Percentiles rank a stretch among this genome's conserved stretches.
Evolutionary conservation across 2,797 vertebrate species (phyloP).

Genomic region (Morelia viridis): DNA sequence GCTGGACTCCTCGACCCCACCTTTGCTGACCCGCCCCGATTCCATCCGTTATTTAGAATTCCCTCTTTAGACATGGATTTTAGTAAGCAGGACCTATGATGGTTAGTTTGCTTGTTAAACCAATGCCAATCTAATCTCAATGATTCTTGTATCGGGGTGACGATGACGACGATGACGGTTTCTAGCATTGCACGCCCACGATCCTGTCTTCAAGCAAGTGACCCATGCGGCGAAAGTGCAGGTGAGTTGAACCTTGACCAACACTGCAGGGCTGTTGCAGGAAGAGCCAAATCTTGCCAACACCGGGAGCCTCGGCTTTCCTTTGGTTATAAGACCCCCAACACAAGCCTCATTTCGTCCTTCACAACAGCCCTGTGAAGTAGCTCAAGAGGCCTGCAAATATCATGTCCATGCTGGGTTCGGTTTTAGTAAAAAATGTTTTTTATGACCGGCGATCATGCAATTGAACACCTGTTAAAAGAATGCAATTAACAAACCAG

Average conservation of each 20-base stretch:
- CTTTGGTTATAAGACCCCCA: neutral
- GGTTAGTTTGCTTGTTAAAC: neutral
- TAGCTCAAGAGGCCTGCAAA: neutral
- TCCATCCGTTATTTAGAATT: no score
- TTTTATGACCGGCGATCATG: no score
- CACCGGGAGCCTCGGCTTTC: neutral
- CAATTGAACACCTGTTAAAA: no score
- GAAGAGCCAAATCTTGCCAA: neutral
- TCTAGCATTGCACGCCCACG: conserved; percentile 86
- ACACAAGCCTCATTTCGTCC: neutral
- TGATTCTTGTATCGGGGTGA: neutral
- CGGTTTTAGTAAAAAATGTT: neutral
- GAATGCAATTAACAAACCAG: neutral
- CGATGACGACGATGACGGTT: neutral
- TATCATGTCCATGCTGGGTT: neutral
- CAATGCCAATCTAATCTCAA: neutral
- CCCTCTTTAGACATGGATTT: neutral
- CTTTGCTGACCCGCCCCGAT: no score
- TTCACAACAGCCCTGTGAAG: neutral
- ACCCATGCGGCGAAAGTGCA: conserved; percentile 88
- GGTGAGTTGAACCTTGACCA: conserved; percentile 74
- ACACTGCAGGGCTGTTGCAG: neutral
- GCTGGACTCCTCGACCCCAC: no score
- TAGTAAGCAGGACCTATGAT: neutral
- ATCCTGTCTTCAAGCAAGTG: conserved; percentile 83